phyloP scores from a whole-genome alignment of 2,888 invertebrate genomes.

The Sericinus montela region DNA sequence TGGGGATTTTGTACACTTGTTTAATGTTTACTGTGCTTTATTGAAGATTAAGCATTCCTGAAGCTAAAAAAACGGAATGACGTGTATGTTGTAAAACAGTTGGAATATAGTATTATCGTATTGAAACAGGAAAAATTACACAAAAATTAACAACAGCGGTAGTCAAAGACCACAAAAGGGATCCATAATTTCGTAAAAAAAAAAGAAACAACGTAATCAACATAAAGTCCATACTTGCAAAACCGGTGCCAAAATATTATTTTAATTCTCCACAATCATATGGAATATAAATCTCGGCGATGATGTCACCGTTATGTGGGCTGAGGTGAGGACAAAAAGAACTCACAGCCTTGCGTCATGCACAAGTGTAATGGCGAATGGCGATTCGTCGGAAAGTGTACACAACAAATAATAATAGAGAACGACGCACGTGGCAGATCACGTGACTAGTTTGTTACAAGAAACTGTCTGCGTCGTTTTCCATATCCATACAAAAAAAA shows the following conservation, averaged over 20 bases:
- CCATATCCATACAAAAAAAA: too few species aligned
- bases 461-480: too few species aligned
- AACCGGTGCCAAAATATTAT: constrained; percentile 16
- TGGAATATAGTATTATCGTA: too few species aligned
- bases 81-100: too few species aligned
- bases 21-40: too few species aligned
- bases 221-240: constrained; percentile 7
- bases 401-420: constrained; percentile 7
- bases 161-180: neutral
- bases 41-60: too few species aligned
- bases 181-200: neutral
- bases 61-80: too few species aligned
- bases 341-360: constrained; percentile 14
- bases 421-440: constrained; percentile 1
- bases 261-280: constrained; percentile 13
- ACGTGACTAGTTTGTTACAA: neutral
- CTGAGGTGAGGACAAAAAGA: constrained; percentile 12
- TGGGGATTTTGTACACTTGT: too few species aligned
- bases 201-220: too few species aligned
- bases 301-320: constrained; percentile 17
- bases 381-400: neutral
- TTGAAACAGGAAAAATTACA: too few species aligned
- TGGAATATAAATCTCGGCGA: constrained; percentile 11
- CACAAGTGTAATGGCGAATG: neutral
- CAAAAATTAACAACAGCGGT: neutral